A percentile compares a stretch with the other conserved stretches of the same genome.
These are phyloP conservation scores for Agelaius phoeniceus DNA, from an alignment of 2,113 vertebrate species.

Conservation along the genomic window DNA sequence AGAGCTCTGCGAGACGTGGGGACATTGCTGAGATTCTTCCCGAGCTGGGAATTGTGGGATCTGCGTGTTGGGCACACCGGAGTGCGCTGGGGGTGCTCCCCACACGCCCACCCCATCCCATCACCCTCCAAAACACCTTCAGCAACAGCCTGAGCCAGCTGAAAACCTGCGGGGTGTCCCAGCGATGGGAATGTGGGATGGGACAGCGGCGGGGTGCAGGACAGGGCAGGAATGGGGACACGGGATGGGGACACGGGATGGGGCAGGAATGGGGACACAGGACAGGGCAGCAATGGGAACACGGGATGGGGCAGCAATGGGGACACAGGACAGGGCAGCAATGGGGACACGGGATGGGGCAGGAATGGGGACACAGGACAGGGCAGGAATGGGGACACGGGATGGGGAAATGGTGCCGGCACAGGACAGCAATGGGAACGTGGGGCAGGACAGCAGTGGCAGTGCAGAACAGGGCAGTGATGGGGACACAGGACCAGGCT, in stretches of 20 bases:
- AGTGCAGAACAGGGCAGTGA: neutral
- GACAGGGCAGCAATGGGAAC: no score
- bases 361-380: no score
- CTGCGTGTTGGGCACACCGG: neutral
- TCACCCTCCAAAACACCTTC: neutral
- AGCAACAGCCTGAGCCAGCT: fast-evolving
- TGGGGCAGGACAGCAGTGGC: no score
- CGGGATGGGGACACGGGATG: fast-evolving
- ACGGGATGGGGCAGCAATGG: fast-evolving
- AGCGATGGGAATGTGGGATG: fast-evolving
- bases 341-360: neutral
- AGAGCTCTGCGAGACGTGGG: neutral
- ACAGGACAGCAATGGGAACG: neutral
- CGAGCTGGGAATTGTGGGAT: fast-evolving
- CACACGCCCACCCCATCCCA: fast-evolving
- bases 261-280: neutral
- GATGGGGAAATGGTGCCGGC: no score
- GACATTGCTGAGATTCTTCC: fast-evolving
- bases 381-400: fast-evolving
- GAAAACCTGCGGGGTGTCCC: neutral
- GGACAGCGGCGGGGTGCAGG: neutral
- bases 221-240: no score
- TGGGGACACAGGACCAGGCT: neutral
- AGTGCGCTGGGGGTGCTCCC: neutral
- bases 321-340: neutral